Base-by-base conservation (phyloP, 2,888 invertebrate species). In the Oegoconia quadripuncta region DNA sequence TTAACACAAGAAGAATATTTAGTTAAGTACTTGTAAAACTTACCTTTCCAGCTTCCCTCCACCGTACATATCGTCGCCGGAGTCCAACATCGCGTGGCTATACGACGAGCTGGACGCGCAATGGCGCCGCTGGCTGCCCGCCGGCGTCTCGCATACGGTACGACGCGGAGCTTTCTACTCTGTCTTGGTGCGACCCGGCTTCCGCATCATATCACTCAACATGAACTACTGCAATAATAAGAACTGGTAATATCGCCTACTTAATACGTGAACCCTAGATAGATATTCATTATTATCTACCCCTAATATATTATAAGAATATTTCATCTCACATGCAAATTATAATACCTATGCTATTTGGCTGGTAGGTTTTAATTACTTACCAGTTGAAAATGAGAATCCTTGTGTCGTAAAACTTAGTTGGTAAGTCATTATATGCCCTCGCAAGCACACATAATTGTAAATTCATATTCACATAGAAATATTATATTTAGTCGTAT, bases 141-240 rank as follows among this genome's bases (percentile, higher is more conserved):
- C 93, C 3, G 94, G 95, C 9, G 95, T 96, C 0, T 95, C 95
- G 2, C 93, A 93, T 52, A 97, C 97, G 0, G 93, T 97, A 1
- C 90, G 95, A 2, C 90, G 95, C 30, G 96, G 96, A 0, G 96
- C 96, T 22, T 97, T 95, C 81, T 99, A 98, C 79, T 96, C 97
- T 2, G 95, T 96, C 1, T 89, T 96, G 31, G 94, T 97, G 5
- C 90, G 95, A 23, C 96, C 96, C 0, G 97, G 97, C 12, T 95
- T 98, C 73, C 90, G 97, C 41, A 91, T 98, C 38, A 93, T 98
- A 48, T 97, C 97, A 0, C 88, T 98, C n/a, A 98, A 98, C 69
- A 97, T 96, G 93, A 98, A 98, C 80, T 97, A 96, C 78, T 97
- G 97, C 76, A 97, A 97, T 72, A 96, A 96, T 65, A 95, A 95